Conservation (phyloP, 2,113 vertebrate genomes). For the Muntiacus muntjak region DNA sequence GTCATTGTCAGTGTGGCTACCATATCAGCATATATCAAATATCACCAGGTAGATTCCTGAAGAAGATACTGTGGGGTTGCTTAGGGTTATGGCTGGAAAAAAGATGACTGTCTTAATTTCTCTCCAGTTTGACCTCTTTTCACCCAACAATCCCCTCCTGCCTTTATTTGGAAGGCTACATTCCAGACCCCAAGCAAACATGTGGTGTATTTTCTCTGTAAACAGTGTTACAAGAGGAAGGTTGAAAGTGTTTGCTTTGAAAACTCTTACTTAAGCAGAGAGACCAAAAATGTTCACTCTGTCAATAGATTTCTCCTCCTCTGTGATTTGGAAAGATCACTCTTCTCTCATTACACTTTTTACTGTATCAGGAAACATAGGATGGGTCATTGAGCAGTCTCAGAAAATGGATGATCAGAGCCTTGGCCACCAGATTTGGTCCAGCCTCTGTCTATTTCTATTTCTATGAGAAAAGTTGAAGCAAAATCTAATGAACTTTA, state of each 20-base stretch:
- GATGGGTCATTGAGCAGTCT: not conserved
- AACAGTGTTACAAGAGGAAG: conserved; percentile 9
- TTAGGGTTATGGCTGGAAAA: not conserved
- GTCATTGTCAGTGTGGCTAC: not conserved
- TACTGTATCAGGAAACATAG: not conserved
- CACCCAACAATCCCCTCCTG: not conserved
- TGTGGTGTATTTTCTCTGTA: not conserved
- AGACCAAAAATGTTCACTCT: not conserved
- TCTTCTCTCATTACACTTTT: not conserved
- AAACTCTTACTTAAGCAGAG: conserved; percentile 48
- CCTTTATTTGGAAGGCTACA: not conserved
- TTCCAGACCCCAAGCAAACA: not conserved
- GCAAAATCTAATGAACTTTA: conserved; percentile 10
- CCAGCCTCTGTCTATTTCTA: not conserved
- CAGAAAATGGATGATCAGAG: not conserved
- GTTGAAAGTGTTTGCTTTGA: conserved; percentile 32
- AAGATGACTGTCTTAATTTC: not conserved
- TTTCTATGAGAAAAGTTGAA: not conserved
- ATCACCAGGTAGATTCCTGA: not conserved
- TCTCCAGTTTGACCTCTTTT: not conserved
- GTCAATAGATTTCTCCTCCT: conserved; percentile 1
- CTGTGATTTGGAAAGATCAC: not conserved
- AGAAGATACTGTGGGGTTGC: not conserved
- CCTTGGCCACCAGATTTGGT: not conserved
- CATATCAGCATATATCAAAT: not conserved